phyloP scores from a whole-genome alignment of 2,113 vertebrate genomes.

The Oreochromis tanganicae region DNA sequence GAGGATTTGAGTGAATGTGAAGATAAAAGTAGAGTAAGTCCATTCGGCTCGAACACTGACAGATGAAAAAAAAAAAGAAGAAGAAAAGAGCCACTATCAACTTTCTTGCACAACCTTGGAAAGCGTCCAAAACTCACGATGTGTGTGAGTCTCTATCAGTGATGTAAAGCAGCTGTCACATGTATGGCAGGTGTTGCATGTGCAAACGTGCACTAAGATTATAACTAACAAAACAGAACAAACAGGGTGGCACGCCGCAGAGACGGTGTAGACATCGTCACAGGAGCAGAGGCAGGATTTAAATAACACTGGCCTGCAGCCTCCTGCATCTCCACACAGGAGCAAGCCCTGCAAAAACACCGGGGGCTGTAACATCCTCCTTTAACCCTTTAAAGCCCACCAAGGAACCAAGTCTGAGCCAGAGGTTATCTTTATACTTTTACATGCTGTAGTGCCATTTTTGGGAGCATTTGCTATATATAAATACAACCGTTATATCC shows the following conservation, averaged over 20 bases:
- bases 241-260: rapidly evolving
- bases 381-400: no score
- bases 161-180: rapidly evolving
- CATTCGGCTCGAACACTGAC: neutral
- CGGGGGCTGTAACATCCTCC: no score
- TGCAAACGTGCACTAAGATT: neutral
- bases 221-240: neutral
- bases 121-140: neutral
- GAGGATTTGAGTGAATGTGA: neutral
- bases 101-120: neutral
- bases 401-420: no score
- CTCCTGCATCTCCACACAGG: no score
- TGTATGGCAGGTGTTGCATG: neutral
- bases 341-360: no score
- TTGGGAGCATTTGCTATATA: no score
- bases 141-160: neutral
- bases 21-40: neutral
- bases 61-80: neutral
- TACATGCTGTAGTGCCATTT: no score
- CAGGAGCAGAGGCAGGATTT: neutral
- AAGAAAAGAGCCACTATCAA: rapidly evolving
- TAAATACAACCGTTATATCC: no score
- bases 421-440: no score
- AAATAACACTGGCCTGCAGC: rapidly evolving
- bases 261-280: rapidly evolving